Conservation (phyloP, 2,797 vertebrate species). For the Platyrinchus mystaceus region DNA sequence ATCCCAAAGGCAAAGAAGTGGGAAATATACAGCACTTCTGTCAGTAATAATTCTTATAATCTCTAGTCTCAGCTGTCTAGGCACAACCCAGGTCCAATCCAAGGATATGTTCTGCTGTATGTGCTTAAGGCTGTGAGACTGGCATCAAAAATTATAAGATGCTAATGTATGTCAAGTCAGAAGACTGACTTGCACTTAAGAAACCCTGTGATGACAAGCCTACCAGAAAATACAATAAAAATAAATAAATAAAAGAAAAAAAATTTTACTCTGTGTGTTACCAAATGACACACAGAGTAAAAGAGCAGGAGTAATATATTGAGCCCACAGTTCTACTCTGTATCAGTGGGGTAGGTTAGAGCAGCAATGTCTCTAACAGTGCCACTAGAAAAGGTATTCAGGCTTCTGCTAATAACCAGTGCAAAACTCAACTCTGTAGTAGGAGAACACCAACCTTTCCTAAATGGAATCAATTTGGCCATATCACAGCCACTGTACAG, state of each 20-base stretch:
- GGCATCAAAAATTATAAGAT: not conserved
- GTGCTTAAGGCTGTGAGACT: not conserved
- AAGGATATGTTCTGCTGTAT: not conserved
- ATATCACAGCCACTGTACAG: not conserved
- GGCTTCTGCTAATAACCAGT: not conserved
- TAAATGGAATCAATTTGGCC: not conserved
- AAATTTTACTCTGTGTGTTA: too few species aligned
- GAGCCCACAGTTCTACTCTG: not conserved
- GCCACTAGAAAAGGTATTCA: not conserved
- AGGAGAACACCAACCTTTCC: not conserved
- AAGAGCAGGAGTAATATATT: not conserved
- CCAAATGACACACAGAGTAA: not conserved
- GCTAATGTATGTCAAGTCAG: not conserved
- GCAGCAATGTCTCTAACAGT: not conserved
- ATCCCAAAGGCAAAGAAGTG: not conserved
- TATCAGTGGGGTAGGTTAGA: not conserved
- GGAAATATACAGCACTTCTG: not conserved
- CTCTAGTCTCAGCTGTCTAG: not conserved
- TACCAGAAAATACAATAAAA: not conserved
- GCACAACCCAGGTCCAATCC: not conserved
- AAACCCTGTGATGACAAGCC: not conserved
- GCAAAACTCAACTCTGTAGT: accelerated
- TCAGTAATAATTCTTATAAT: not conserved
- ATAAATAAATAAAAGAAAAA: too few species aligned
- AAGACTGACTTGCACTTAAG: not conserved